These are phyloP conservation scores for Alligator mississippiensis DNA, from an alignment of 2,113 vertebrate genomes.

Conservation along the genomic window DNA sequence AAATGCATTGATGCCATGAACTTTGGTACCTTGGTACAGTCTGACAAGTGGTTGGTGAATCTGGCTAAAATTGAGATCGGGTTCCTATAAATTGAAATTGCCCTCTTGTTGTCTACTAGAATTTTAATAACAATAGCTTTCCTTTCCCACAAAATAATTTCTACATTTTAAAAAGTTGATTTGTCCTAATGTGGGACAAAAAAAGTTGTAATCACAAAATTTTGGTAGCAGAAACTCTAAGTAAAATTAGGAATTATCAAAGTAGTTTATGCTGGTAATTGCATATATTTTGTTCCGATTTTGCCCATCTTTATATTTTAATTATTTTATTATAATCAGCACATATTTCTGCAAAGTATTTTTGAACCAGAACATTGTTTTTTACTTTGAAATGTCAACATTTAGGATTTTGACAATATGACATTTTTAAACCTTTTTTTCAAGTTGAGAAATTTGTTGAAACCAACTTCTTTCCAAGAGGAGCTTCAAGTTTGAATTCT, in stretches of 20 bases:
- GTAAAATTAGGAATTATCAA: neutral
- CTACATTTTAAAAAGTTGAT: neutral
- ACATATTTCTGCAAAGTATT: neutral
- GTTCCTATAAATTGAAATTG: neutral
- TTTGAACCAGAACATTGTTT: neutral
- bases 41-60: neutral
- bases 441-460: neutral
- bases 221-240: too few species aligned
- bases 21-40: neutral
- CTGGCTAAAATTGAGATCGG: neutral
- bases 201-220: neutral
- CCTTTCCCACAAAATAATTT: neutral
- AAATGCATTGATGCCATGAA: neutral
- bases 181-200: neutral
- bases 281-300: neutral
- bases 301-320: neutral
- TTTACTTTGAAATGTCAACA: neutral
- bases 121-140: neutral
- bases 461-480: neutral
- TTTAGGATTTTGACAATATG: neutral
- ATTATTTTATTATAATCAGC: neutral
- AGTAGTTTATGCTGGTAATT: neutral
- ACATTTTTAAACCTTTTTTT: neutral
- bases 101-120: neutral
- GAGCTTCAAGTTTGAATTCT: neutral